A percentile compares a stretch with the other conserved stretches of the same genome.
Evolutionary conservation across 2,888 invertebrate genomes (phyloP).

Genomic region (Eupithecia pulchellata): DNA sequence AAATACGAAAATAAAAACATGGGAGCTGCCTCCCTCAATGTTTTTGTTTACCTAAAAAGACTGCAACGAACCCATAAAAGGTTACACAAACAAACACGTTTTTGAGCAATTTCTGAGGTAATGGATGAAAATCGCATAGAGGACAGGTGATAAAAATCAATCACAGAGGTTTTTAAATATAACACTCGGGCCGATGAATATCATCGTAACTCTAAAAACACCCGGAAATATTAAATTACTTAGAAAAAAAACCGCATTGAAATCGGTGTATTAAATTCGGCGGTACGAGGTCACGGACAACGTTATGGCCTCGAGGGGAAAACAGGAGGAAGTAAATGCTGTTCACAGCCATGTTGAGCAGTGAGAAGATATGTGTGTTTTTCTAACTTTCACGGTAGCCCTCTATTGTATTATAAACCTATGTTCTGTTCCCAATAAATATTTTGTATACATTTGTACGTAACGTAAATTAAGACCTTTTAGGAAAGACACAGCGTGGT

Average conservation of each 20-base stretch:
- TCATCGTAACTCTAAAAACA: background rate
- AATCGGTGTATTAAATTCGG: background rate
- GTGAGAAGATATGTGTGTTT: no score
- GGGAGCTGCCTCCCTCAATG: no score
- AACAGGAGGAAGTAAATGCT: background rate
- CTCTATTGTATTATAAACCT: no score
- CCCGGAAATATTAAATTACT: background rate
- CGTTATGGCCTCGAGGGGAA: background rate
- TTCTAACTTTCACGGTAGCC: no score
- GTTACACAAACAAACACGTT: background rate
- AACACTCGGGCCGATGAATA: background rate
- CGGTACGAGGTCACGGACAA: background rate
- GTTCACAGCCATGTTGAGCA: background rate
- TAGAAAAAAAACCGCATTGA: constrained; percentile 1
- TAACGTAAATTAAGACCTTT: no score
- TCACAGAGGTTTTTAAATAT: background rate
- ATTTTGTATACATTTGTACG: no score
- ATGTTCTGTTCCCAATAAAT: no score
- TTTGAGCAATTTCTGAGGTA: background rate
- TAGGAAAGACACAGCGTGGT: no score
- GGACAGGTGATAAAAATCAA: background rate
- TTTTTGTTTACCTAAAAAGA: background rate
- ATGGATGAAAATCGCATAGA: background rate
- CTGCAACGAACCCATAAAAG: background rate
- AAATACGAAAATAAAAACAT: background rate